phyloP scores from a whole-genome alignment of 2,797 vertebrate genomes.

The Esox masquinongy region DNA sequence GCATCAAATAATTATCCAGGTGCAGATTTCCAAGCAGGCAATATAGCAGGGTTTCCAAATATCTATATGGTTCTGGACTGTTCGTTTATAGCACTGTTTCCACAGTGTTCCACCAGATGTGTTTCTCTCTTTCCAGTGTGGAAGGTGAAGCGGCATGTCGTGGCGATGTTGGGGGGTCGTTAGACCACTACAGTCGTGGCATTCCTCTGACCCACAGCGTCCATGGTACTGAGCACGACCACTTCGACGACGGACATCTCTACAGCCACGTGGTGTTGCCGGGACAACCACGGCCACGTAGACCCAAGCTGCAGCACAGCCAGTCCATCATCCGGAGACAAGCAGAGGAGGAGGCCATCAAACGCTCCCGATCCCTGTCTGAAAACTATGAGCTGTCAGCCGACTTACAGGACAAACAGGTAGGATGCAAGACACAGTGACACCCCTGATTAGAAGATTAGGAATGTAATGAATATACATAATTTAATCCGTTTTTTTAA shows the following conservation, averaged over 20 bases:
- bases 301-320: constrained; percentile 92
- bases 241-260: constrained; percentile 81
- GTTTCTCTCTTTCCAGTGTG: constrained; percentile 75
- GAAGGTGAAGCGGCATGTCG: constrained; percentile 89
- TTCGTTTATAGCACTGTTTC: too few relatives aligned
- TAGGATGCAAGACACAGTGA: constrained; percentile 29
- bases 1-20: too few relatives aligned
- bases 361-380: constrained; percentile 82
- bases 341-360: constrained; percentile 86
- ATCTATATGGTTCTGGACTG: too few relatives aligned
- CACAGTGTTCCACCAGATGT: not conserved
- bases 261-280: constrained; percentile 82
- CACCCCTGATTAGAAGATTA: too few relatives aligned
- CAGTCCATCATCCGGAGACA: constrained; percentile 86
- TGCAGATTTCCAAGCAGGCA: too few relatives aligned
- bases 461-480: too few relatives aligned
- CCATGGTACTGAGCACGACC: constrained; percentile 70
- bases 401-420: constrained; percentile 85
- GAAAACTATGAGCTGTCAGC: constrained; percentile 91
- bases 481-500: too few relatives aligned
- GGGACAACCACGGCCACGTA: constrained; percentile 80
- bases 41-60: too few relatives aligned
- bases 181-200: constrained; percentile 74
- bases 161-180: constrained; percentile 83
- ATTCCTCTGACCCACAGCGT: constrained; percentile 59